A percentile compares a stretch with the other conserved stretches of the same genome.
These are phyloP conservation scores for Ambastaia sidthimunki DNA, from an alignment of 2,797 vertebrate genomes.

Conservation along the genomic window DNA sequence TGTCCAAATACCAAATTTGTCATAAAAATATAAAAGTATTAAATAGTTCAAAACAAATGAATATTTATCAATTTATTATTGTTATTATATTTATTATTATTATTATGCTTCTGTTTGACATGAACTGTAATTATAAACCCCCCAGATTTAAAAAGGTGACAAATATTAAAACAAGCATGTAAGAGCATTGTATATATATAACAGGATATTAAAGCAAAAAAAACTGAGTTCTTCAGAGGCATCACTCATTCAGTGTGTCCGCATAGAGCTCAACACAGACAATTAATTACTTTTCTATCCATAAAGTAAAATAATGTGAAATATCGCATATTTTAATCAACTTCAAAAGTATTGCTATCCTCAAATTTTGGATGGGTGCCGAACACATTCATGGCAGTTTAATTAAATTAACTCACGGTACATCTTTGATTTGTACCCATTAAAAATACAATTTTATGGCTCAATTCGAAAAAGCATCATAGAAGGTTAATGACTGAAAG, in stretches of 20 bases:
- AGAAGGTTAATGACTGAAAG: conserved; percentile 76
- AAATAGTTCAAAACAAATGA: conserved; percentile 21
- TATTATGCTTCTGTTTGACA: background rate
- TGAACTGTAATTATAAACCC: no score
- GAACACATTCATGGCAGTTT: conserved; percentile 73
- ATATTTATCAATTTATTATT: conserved; percentile 11
- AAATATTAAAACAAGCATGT: conserved; percentile 60
- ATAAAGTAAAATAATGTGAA: conserved; percentile 85
- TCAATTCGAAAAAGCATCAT: conserved; percentile 76
- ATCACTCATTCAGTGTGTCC: conserved; percentile 76
- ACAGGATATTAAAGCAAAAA: conserved; percentile 71
- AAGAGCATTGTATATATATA: conserved; percentile 54
- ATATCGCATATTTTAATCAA: conserved; percentile 85
- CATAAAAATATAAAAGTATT: background rate
- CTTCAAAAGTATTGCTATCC: conserved; percentile 74
- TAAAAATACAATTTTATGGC: conserved; percentile 78
- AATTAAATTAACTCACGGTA: conserved; percentile 79
- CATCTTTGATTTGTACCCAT: conserved; percentile 80
- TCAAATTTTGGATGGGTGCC: conserved; percentile 78
- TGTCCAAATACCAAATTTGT: background rate
- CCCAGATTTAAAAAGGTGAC: conserved; percentile 30
- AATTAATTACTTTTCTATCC: conserved; percentile 78
- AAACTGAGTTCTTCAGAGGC: conserved; percentile 77
- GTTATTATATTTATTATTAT: background rate
- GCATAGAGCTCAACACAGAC: conserved; percentile 76